Evolutionary conservation across 2,888 invertebrate genomes (phyloP).

Genomic region (Chironomus riparius): DNA sequence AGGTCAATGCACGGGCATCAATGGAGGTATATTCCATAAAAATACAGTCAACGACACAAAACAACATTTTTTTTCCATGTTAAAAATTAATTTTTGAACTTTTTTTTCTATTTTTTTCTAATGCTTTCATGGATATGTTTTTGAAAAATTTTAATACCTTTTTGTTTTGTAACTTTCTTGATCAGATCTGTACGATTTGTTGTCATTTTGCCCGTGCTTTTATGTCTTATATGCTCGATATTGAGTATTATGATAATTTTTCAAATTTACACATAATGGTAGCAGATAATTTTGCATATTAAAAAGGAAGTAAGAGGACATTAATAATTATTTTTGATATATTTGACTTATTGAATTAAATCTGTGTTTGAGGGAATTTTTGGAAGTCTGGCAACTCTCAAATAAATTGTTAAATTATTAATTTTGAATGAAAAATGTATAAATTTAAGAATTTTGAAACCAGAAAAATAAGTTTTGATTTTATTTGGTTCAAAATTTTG

Average conservation of each 20-base stretch:
- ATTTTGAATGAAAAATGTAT: too few relatives aligned
- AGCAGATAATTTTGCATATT: too few relatives aligned
- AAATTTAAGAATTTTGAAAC: too few relatives aligned
- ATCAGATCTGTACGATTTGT: constrained; percentile 57
- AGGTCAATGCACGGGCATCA: constrained; percentile 44
- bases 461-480: too few relatives aligned
- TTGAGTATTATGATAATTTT: constrained; percentile 63
- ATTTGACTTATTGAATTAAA: too few relatives aligned
- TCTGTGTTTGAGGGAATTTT: too few relatives aligned
- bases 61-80: neutral
- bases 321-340: too few relatives aligned
- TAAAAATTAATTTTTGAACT: neutral
- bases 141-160: neutral
- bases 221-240: constrained; percentile 65
- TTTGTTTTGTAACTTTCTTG: neutral
- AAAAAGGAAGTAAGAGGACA: too few relatives aligned
- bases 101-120: constrained; percentile 3
- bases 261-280: constrained; percentile 33
- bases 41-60: neutral
- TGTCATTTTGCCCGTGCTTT: constrained; percentile 61
- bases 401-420: too few relatives aligned
- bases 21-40: constrained; percentile 45
- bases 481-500: too few relatives aligned
- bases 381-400: too few relatives aligned
- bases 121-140: constrained; percentile 27